A percentile compares a stretch with the other conserved stretches of the same genome.
Conservation (phyloP, 1,140 invertebrate species). For the Drosophila nebulosa region DNA sequence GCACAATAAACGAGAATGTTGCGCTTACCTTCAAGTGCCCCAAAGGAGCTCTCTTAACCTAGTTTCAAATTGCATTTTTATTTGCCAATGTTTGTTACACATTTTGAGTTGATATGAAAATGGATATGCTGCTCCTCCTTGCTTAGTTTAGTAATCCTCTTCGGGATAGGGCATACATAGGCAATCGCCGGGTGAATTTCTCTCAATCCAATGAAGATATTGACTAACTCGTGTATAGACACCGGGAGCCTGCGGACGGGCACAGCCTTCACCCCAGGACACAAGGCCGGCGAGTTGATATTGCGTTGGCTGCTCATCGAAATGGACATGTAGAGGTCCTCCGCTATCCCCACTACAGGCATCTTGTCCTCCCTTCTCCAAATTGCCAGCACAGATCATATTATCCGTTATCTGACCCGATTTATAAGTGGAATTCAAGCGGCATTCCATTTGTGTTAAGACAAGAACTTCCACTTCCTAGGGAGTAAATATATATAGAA, state of each 20-base stretch:
- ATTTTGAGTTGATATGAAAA: conserved; percentile 41
- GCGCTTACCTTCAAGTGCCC: conserved; percentile 36
- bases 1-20: conserved; percentile 1
- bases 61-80: conserved; percentile 74
- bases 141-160: conserved; percentile 35
- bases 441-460: conserved; percentile 56
- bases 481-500: too few species aligned
- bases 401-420: conserved; percentile 59
- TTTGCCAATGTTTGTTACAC: conserved; percentile 52
- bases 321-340: conserved; percentile 84
- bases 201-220: conserved; percentile 86
- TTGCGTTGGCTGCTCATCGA: conserved; percentile 36
- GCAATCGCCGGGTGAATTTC: conserved; percentile 85
- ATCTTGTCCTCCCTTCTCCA: conserved; percentile 81
- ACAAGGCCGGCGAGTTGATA: conserved; percentile 82
- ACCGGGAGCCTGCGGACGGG: conserved; percentile 84
- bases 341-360: conserved; percentile 86
- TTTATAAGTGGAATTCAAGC: conserved; percentile 43
- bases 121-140: conserved; percentile 17
- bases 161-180: conserved; percentile 30
- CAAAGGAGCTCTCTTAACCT: conserved; percentile 39
- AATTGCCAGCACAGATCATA: conserved; percentile 82
- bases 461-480: conserved; percentile 83
- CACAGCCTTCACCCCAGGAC: conserved; percentile 87
- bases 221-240: conserved; percentile 87